Evolutionary conservation across 2,797 vertebrate species (phyloP), one percentile per base, ranked within the genome.

Genomic region (Sebastes glaucus): DNA sequence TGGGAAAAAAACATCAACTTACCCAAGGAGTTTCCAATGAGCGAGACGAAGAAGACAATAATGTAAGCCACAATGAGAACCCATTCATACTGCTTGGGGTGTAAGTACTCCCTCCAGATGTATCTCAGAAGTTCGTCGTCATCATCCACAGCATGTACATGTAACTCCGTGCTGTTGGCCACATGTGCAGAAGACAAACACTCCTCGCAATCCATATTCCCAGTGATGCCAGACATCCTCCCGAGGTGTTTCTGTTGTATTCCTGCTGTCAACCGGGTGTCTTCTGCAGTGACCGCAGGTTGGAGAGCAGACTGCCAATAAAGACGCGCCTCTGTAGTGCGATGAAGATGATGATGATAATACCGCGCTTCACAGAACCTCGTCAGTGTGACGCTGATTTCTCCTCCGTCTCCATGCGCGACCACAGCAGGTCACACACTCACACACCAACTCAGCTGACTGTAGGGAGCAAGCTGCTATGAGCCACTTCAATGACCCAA

Each of bases 51-150:
- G 88, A 99, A 99, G 2, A 99, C 98, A 32, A 98, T 84, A 74
- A 99, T 97, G 89, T 99, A 99, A 65, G 96, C 98, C 13, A 95
- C 96, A 27, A 99, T 99, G 46, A 99, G 95, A 23, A 97, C 97
- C 98, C 98, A 99, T 89, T 99, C 98, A 38, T 99, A 99, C 84
- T 98, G 96, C 77, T 98, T 99, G 4, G 98, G 98, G 77, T 97
- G 97, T 25, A 99, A 91, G 89, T 99, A 99, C 82, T 99, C 98
- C 73, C 93, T 96, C 98, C 98, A 99, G 82, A 99, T 97, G 94
- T 98, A 99, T 64, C 92, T 95, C 70, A 99, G 93, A 96, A 99
- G 97, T 93, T 98, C 97, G 5, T 99, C 97, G 78, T 99, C 97
- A 53, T 98, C 97, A 75, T 98, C 97, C n/a, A 93, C 67, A 6